These are phyloP conservation scores for Sylvicola fuscatus DNA, from an alignment of 2,888 invertebrate species.

Conservation along the genomic window DNA sequence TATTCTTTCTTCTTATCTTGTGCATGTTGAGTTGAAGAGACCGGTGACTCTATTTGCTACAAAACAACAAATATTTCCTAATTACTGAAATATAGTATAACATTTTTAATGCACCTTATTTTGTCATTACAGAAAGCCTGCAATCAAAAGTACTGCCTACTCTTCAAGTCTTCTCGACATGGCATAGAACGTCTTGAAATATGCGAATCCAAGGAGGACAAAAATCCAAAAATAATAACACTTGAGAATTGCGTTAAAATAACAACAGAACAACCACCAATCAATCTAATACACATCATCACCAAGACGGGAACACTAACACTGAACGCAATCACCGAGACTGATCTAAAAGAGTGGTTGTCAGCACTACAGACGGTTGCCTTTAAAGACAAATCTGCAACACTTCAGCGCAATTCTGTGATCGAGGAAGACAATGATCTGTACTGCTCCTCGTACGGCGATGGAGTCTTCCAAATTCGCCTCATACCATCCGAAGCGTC, in stretches of 20 bases:
- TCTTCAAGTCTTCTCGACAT: slow-evolving; percentile 64
- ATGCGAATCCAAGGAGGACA: slow-evolving; percentile 60
- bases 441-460: slow-evolving; percentile 62
- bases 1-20: too few species aligned
- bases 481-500: slow-evolving; percentile 62
- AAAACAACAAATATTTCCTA: not conserved
- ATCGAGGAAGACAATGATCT: slow-evolving; percentile 76
- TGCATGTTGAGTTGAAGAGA: too few species aligned
- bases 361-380: slow-evolving; percentile 61
- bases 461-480: slow-evolving; percentile 60
- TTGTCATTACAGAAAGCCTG: slow-evolving; percentile 67
- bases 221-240: slow-evolving; percentile 56
- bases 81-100: slow-evolving; percentile 4
- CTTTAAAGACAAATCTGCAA: slow-evolving; percentile 42
- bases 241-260: slow-evolving; percentile 79
- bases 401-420: slow-evolving; percentile 19
- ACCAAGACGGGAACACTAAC: slow-evolving; percentile 51
- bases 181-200: slow-evolving; percentile 73
- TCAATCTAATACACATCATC: slow-evolving; percentile 41
- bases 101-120: too few species aligned
- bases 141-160: slow-evolving; percentile 39
- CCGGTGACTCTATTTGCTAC: too few species aligned
- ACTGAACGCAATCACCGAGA: slow-evolving; percentile 35
- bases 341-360: slow-evolving; percentile 58
- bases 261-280: slow-evolving; percentile 36